Conservation (phyloP, 2,888 invertebrate genomes). For the Flexamia atlantica region DNA sequence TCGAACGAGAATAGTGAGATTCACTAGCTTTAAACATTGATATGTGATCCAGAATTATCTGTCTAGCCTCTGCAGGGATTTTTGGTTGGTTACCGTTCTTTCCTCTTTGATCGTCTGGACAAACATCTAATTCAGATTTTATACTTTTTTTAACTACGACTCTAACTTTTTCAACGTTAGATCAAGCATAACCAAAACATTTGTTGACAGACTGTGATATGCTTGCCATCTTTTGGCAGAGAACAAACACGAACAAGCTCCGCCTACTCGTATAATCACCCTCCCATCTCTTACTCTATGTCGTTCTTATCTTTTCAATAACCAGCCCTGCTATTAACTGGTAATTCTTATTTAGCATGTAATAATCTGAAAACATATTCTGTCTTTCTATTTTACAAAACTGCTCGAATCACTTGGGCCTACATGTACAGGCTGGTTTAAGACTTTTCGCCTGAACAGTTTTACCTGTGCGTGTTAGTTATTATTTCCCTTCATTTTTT, state of each 20-base stretch:
- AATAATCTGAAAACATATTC: slow-evolving; percentile 46
- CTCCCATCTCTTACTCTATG: slow-evolving; percentile 53
- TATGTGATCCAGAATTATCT: slow-evolving; percentile 60
- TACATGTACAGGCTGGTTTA: slow-evolving; percentile 57
- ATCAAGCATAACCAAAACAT: slow-evolving; percentile 57
- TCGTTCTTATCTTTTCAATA: slow-evolving; percentile 52
- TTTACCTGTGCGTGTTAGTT: slow-evolving; percentile 6
- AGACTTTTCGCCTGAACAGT: slow-evolving; percentile 47
- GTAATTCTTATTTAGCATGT: slow-evolving; percentile 48
- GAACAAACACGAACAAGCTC: slow-evolving; percentile 54
- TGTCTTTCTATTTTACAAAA: slow-evolving; percentile 50
- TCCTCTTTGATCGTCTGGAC: slow-evolving; percentile 54
- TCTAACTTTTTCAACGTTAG: slow-evolving; percentile 62
- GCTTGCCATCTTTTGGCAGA: slow-evolving; percentile 50
- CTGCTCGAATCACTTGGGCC: slow-evolving; percentile 56
- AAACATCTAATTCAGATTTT: slow-evolving; percentile 56
- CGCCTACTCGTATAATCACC: slow-evolving; percentile 58
- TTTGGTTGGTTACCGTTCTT: slow-evolving; percentile 60
- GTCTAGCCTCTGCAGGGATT: slow-evolving; percentile 48
- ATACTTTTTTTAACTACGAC: slow-evolving; percentile 60
- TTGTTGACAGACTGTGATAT: slow-evolving; percentile 59
- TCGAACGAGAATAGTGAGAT: slow-evolving; percentile 57
- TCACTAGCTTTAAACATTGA: slow-evolving; percentile 54
- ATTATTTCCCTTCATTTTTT: slow-evolving; percentile 44
- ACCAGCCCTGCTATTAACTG: slow-evolving; percentile 61